phyloP scores from a whole-genome alignment of 2,888 invertebrate genomes.

The Leptura quadrifasciata region DNA sequence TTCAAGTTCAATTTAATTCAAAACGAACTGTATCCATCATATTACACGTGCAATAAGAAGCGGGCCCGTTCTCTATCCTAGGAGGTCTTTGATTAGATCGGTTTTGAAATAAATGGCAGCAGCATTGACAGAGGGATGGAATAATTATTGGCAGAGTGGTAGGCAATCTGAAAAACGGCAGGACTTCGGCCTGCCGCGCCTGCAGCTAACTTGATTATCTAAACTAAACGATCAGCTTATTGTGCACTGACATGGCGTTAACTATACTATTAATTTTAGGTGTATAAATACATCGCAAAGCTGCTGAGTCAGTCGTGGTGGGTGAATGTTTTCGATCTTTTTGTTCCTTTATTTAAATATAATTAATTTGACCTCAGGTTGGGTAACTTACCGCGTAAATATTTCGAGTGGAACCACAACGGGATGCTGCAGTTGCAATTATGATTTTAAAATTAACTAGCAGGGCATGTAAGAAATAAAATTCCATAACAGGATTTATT shows the following conservation, averaged over 20 bases:
- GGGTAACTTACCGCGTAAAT: background rate
- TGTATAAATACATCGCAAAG: background rate
- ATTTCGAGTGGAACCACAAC: background rate
- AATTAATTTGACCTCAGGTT: background rate
- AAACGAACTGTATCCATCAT: too few relatives aligned
- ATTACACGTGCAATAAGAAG: background rate
- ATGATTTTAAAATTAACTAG: too few relatives aligned
- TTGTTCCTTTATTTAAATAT: background rate
- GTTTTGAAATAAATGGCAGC: slow-evolving; percentile 1
- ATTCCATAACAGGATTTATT: too few relatives aligned
- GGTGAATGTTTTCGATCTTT: slow-evolving; percentile 58
- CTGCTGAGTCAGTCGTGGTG: background rate
- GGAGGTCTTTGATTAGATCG: background rate
- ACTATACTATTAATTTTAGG: slow-evolving; percentile 30
- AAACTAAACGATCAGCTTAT: slow-evolving; percentile 23
- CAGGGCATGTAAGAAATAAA: too few relatives aligned
- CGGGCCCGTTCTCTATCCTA: background rate
- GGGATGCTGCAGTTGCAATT: background rate
- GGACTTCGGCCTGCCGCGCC: slow-evolving; percentile 6
- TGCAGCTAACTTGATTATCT: slow-evolving; percentile 22
- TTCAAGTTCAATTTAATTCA: too few relatives aligned
- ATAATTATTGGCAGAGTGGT: background rate
- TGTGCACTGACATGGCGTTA: slow-evolving; percentile 27
- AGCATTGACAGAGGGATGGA: slow-evolving; percentile 5
- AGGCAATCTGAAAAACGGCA: slow-evolving; percentile 12